These are phyloP conservation scores for Eubasilissa splendida DNA, from an alignment of 2,888 invertebrate species.

Conservation along the genomic window DNA sequence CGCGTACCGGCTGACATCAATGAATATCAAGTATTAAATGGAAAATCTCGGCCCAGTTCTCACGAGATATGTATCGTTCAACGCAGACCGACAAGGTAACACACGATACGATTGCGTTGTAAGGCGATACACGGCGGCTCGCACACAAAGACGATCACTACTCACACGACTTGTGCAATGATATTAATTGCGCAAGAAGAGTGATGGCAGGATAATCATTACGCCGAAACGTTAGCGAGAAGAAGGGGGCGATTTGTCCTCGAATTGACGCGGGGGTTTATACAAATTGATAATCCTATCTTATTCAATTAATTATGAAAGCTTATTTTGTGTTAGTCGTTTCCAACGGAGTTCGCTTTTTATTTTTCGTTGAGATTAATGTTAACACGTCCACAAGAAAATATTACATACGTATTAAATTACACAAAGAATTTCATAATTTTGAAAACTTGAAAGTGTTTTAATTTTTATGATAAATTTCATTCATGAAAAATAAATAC, in stretches of 20 bases:
- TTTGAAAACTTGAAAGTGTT: no score
- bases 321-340: not conserved
- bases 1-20: no score
- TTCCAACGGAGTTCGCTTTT: not conserved
- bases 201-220: slow-evolving; percentile 13
- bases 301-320: not conserved
- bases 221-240: not conserved
- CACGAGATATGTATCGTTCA: slow-evolving; percentile 13
- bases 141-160: slow-evolving; percentile 8
- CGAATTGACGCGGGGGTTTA: slow-evolving; percentile 19
- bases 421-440: no score
- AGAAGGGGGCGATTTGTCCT: slow-evolving; percentile 16
- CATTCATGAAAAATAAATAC: no score
- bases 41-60: slow-evolving; percentile 15
- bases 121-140: not conserved
- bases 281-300: not conserved
- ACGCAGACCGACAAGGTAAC: slow-evolving; percentile 1
- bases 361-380: not conserved
- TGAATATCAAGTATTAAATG: not conserved
- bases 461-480: no score
- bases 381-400: not conserved
- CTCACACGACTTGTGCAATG: slow-evolving; percentile 21
- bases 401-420: no score
- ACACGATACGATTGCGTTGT: not conserved
- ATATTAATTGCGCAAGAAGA: slow-evolving; percentile 20